phyloP scores from a whole-genome alignment of 1,140 invertebrate species.

The Orchestia grillus region DNA sequence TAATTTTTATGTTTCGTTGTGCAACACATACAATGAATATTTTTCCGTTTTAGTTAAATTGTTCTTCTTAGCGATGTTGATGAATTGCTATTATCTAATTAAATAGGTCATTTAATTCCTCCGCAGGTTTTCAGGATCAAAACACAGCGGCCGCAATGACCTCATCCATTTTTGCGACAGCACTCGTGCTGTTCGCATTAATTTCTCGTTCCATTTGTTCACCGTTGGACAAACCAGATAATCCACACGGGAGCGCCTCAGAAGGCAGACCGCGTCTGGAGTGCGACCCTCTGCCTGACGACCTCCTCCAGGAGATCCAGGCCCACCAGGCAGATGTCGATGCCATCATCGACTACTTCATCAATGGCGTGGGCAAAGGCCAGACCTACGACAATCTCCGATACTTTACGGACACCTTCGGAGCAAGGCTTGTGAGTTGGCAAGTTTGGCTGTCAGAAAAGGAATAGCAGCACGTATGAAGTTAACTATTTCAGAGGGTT shows the following conservation, averaged over 20 bases:
- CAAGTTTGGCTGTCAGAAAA: background rate
- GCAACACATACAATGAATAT: too few species aligned
- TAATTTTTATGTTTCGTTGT: too few species aligned
- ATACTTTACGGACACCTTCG: conserved; percentile 47
- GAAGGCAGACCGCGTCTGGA: background rate
- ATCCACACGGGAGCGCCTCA: background rate
- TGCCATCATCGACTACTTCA: conserved; percentile 57
- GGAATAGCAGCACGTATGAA: too few species aligned
- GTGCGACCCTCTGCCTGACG: background rate
- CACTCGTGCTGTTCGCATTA: background rate
- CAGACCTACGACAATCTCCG: conserved; percentile 27
- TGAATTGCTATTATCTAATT: too few species aligned
- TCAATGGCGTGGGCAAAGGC: conserved; percentile 27
- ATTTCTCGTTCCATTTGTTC: background rate
- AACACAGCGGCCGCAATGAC: background rate
- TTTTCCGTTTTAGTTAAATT: too few species aligned
- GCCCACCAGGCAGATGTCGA: conserved; percentile 37
- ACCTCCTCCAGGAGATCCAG: conserved; percentile 56
- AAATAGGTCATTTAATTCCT: too few species aligned
- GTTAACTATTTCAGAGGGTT: too few species aligned
- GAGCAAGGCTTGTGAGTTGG: conserved; percentile 42
- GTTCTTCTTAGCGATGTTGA: too few species aligned
- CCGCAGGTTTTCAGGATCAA: too few species aligned
- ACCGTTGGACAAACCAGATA: background rate
- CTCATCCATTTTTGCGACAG: background rate